Percentiles rank a stretch among this genome's conserved stretches.
Conservation (phyloP, 2,797 vertebrate species). For the Sebastiscus albofasciatus region DNA sequence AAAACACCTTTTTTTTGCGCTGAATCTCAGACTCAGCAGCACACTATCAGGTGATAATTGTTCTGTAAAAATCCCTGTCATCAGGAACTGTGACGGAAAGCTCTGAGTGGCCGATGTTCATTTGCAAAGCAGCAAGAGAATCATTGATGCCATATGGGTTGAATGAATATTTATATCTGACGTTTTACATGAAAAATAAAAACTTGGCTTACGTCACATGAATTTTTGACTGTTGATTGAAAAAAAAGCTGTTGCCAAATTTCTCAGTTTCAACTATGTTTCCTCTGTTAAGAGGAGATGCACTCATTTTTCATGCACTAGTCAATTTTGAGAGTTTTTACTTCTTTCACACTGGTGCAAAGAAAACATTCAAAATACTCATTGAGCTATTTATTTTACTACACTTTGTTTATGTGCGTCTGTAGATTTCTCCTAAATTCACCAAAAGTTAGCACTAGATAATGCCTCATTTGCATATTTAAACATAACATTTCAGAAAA, state of each 20-base stretch:
- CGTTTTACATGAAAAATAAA: slow-evolving; percentile 30
- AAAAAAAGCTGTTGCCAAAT: neutral
- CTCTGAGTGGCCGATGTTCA: neutral
- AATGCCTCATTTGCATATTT: too few relatives aligned
- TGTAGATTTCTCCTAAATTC: too few relatives aligned
- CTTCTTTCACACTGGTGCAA: neutral
- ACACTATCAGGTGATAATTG: slow-evolving; percentile 43
- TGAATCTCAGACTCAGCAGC: slow-evolving; percentile 31
- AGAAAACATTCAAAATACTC: neutral
- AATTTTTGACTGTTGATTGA: slow-evolving; percentile 17
- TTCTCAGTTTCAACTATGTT: neutral
- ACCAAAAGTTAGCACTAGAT: too few relatives aligned
- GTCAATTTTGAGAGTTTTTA: neutral
- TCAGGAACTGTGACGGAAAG: slow-evolving; percentile 12
- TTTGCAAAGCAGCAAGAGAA: slow-evolving; percentile 38
- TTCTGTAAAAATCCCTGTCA: slow-evolving; percentile 43
- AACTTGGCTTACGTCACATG: slow-evolving; percentile 4
- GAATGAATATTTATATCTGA: slow-evolving; percentile 44
- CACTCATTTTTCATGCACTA: neutral
- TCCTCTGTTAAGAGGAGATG: neutral
- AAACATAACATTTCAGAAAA: too few relatives aligned
- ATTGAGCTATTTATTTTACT: too few relatives aligned
- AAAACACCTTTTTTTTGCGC: slow-evolving; percentile 47
- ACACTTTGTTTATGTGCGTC: too few relatives aligned
- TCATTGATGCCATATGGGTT: slow-evolving; percentile 19